Evolutionary conservation across 2,888 invertebrate genomes (phyloP).

Genomic region (Parnassius apollo): DNA sequence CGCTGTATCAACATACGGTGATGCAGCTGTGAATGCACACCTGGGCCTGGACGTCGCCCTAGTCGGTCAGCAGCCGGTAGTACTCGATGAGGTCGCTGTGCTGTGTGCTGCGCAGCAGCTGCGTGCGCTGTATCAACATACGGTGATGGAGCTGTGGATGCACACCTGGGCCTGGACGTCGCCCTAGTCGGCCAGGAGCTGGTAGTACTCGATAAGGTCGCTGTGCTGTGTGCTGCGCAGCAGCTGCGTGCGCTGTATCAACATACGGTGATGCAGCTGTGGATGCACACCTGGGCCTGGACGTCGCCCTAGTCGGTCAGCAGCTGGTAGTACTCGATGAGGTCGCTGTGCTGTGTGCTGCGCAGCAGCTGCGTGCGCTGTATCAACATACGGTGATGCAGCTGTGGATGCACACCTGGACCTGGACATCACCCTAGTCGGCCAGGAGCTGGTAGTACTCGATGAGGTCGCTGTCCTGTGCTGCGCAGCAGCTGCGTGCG

Average conservation of each 20-base stretch:
- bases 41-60: conserved; percentile 98
- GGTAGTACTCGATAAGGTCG: conserved; percentile 98
- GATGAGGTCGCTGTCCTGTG: conserved; percentile 89
- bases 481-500: conserved; percentile 37
- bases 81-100: conserved; percentile 98
- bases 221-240: conserved; percentile 91
- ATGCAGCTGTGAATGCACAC: conserved; percentile 53
- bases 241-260: not conserved
- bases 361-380: too few species aligned
- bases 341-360: too few species aligned
- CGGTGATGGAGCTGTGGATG: conserved; percentile 6
- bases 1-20: conserved; percentile 65
- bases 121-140: conserved; percentile 79
- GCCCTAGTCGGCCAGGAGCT: conserved; percentile 98
- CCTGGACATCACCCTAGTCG: conserved; percentile 98
- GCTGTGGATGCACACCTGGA: conserved; percentile 83
- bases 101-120: conserved; percentile 89
- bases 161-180: conserved; percentile 96
- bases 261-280: too few species aligned
- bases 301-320: not conserved
- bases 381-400: too few species aligned
- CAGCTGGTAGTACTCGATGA: too few species aligned
- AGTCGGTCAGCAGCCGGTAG: conserved; percentile 97
- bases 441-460: conserved; percentile 99
- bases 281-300: conserved; percentile 85